Conservation (phyloP, 1,140 invertebrate species). For the Meloidogyne floridensis region DNA sequence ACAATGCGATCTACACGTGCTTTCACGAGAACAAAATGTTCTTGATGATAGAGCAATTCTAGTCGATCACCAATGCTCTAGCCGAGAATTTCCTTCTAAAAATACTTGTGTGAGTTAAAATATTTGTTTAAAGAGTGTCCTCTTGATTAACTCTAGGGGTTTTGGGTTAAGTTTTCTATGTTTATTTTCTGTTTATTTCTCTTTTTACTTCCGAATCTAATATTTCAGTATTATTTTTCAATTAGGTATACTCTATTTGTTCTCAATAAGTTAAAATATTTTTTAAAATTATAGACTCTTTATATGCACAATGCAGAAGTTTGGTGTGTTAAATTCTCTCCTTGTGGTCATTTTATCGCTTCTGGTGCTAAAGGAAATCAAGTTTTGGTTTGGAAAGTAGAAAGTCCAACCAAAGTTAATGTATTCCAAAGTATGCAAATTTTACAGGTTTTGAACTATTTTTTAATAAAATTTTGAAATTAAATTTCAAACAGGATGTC, state of each 20-base stretch:
- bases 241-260: too few species aligned
- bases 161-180: too few species aligned
- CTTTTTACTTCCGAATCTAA: constrained; percentile 12
- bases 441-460: constrained; percentile 10
- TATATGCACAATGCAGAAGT: constrained; percentile 94
- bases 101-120: constrained; percentile 44
- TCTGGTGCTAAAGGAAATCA: constrained; percentile 95
- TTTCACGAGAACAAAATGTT: constrained; percentile 24
- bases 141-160: too few species aligned
- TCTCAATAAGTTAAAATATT: too few species aligned
- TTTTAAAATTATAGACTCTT: too few species aligned
- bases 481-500: constrained; percentile 2
- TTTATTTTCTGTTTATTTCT: background rate
- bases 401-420: constrained; percentile 24
- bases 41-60: constrained; percentile 29
- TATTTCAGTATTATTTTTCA: too few species aligned
- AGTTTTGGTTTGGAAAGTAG: constrained; percentile 87
- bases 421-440: constrained; percentile 24
- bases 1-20: constrained; percentile 44
- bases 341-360: constrained; percentile 88
- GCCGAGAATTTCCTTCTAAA: constrained; percentile 42
- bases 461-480: background rate
- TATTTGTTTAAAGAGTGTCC: too few species aligned
- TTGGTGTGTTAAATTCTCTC: constrained; percentile 93
- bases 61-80: constrained; percentile 41